Evolutionary conservation across 2,113 vertebrate genomes (phyloP).

Genomic region (Accipiter cooperii): DNA sequence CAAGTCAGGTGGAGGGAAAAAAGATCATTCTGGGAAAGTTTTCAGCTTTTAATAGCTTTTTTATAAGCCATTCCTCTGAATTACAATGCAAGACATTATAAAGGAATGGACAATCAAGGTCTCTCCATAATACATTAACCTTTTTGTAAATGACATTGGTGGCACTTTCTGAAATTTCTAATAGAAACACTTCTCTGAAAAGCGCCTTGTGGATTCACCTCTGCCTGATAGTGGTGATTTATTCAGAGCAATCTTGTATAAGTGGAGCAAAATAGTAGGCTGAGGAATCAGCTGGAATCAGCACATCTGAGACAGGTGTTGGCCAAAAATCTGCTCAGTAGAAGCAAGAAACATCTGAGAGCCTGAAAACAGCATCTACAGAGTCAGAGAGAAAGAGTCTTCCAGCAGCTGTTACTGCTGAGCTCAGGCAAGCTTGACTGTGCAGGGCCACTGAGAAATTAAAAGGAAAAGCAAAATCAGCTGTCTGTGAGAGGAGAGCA

Average conservation of each 20-base stretch:
- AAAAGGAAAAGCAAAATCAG: neutral
- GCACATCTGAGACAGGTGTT: neutral
- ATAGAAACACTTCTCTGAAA: slow-evolving; percentile 37
- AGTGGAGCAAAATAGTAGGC: slow-evolving; percentile 27
- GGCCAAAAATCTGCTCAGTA: slow-evolving; percentile 41
- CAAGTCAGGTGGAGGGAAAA: neutral
- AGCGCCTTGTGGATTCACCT: slow-evolving; percentile 20
- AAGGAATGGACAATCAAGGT: neutral
- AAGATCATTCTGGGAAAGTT: neutral
- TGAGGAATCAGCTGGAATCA: slow-evolving; percentile 43
- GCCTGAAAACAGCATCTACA: neutral
- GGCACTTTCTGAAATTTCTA: slow-evolving; percentile 32
- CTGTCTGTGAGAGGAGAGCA: neutral
- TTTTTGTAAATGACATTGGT: slow-evolving; percentile 28
- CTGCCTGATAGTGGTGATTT: slow-evolving; percentile 15
- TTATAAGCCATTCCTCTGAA: neutral
- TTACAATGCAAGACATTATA: neutral
- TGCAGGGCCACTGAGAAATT: neutral
- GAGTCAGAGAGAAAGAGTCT: neutral
- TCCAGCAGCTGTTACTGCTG: slow-evolving; percentile 31
- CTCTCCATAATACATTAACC: slow-evolving; percentile 48
- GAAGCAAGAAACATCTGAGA: neutral
- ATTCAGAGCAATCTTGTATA: neutral
- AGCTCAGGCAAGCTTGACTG: slow-evolving; percentile 36
- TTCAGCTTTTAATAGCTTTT: slow-evolving; percentile 16